These are phyloP conservation scores for Paratilapia polleni DNA, from an alignment of 2,113 vertebrate species.

Conservation along the genomic window DNA sequence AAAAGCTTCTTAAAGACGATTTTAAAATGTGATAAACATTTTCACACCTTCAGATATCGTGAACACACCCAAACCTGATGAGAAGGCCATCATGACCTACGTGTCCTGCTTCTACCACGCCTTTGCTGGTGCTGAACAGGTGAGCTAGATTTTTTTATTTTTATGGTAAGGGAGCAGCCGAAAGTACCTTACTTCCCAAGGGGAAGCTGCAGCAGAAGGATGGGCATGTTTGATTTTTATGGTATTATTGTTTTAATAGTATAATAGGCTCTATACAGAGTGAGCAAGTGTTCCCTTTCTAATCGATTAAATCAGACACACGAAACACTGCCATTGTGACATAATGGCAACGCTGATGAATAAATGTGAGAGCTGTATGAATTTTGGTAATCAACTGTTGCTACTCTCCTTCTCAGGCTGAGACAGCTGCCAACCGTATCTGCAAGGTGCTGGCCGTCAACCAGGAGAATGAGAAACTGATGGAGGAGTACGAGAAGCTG, in stretches of 20 bases:
- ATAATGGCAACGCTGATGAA: not conserved
- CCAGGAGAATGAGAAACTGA: conserved; percentile 81
- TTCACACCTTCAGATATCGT: conserved; percentile 83
- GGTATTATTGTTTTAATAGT: not conserved
- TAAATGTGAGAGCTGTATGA: not conserved
- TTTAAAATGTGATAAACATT: not conserved
- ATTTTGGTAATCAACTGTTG: not conserved
- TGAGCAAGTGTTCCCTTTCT: not conserved
- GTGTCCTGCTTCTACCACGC: conserved; percentile 96
- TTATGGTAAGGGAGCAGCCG: not conserved
- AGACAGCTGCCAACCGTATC: conserved; percentile 80
- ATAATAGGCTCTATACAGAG: too few species aligned
- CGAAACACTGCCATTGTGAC: rapidly evolving
- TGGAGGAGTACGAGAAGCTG: conserved; percentile 82
- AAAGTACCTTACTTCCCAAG: too few species aligned
- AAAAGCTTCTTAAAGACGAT: not conserved
- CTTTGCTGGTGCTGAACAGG: conserved; percentile 92
- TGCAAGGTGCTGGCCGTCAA: conserved; percentile 80
- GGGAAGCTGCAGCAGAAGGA: too few species aligned
- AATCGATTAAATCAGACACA: not conserved
- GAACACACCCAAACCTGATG: conserved; percentile 91
- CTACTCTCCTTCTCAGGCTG: conserved; percentile 57
- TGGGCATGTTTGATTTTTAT: not conserved
- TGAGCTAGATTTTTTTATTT: conserved; percentile 32
- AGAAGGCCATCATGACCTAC: conserved; percentile 95